Evolutionary conservation across 2,797 vertebrate genomes (phyloP), one percentile per base, ranked within the genome.

Genomic region (Typhlichthys eigenmanni): DNA sequence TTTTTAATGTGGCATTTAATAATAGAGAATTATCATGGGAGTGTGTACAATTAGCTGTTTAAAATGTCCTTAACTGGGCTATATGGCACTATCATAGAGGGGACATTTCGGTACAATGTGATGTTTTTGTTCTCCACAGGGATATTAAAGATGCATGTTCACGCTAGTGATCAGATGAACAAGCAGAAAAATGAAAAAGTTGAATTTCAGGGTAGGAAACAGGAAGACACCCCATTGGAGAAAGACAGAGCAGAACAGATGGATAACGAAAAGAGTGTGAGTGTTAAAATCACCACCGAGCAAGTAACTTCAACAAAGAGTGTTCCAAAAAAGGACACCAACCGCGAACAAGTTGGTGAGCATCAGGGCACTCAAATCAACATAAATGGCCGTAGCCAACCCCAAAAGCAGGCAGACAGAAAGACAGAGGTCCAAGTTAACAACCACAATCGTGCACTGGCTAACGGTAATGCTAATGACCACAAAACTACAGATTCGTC

Each of bases 121-220:
- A 83, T 85, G 47, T 77, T 51, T 76, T 57, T 75, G 63, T 79
- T 68, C 59, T 87, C 60, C 60, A 66, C 88, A 93, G 92, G 83
- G 73, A 79, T 87, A 58, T 34, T 76, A 77, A 78, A 81, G 71
- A 49, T 71, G 48, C 74, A 71, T 64, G 53, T 75, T 85, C 75
- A 79, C 59, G 66, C 48, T 72, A 88, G 72, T 55, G 47, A 68
- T 73, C 74, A 84, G 75, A 75, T 82, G 66, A 86, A 73, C 1
- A 64, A 78, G 59, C 78, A 81, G 55, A 58, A 57, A 17, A 49
- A 56, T 51, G 74, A 79, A 80, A 83, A 78, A 53, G 74, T 69
- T 74, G 76, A 79, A 69, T 72, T 80, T 73, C 81, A 85, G 79
- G 77, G 54, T 29, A 65, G 68, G 52, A 74, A 55, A 8, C 78